Conservation (phyloP, 1,140 invertebrate species). For the Micrasema longulum region DNA sequence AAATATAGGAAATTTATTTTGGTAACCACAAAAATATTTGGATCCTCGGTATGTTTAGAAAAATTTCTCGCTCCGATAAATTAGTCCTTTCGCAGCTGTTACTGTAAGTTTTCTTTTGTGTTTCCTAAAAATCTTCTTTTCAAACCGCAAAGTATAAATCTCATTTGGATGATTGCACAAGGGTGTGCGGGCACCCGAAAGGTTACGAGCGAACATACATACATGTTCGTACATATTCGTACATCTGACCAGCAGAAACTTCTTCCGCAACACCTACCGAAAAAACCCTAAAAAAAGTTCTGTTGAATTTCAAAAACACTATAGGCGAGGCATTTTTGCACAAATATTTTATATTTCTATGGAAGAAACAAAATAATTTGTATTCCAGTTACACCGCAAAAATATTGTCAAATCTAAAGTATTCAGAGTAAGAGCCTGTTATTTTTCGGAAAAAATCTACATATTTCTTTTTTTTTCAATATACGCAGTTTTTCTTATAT, state of each 20-base stretch:
- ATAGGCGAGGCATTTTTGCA: constrained; percentile 1
- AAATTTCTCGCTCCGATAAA: constrained; percentile 36
- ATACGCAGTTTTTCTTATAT: too few relatives aligned
- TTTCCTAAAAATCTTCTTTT: constrained; percentile 45
- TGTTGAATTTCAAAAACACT: constrained; percentile 19
- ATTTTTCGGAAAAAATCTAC: too few relatives aligned
- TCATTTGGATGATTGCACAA: constrained; percentile 55
- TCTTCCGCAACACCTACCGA: constrained; percentile 19
- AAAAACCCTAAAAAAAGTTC: constrained; percentile 19
- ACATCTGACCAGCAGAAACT: constrained; percentile 34
- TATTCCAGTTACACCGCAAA: constrained; percentile 3
- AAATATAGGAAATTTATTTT: too few relatives aligned
- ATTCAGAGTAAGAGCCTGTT: too few relatives aligned
- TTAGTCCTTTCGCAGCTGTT: constrained; percentile 39
- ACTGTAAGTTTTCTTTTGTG: constrained; percentile 47
- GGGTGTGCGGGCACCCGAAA: constrained; percentile 45
- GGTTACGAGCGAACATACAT: constrained; percentile 42
- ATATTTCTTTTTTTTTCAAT: too few relatives aligned
- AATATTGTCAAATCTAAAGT: constrained; percentile 5
- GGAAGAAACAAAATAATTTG: constrained; percentile 26
- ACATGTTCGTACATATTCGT: too few relatives aligned
- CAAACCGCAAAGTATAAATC: constrained; percentile 52
- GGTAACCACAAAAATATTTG: too few relatives aligned
- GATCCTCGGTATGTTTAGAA: too few relatives aligned
- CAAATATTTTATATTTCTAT: constrained; percentile 3